phyloP scores from a whole-genome alignment of 2,888 invertebrate genomes.

The Athetis lepigone region DNA sequence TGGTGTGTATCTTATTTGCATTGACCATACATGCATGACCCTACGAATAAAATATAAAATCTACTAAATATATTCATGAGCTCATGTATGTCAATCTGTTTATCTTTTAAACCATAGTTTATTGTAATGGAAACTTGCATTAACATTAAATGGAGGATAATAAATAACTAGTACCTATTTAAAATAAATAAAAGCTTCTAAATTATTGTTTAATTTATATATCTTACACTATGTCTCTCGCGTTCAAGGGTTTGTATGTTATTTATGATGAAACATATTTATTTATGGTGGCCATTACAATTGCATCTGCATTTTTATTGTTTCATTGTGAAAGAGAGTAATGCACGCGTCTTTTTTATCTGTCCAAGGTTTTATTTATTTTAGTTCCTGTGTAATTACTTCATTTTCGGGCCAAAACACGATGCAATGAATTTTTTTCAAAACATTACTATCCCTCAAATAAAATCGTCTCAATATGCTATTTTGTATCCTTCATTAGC shows the following conservation, averaged over 20 bases:
- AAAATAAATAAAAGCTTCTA: slow-evolving; percentile 49
- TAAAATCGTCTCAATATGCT: too few relatives aligned
- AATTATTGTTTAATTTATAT: slow-evolving; percentile 56
- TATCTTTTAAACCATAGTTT: slow-evolving; percentile 47
- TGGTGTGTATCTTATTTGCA: slow-evolving; percentile 27
- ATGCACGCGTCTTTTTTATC: slow-evolving; percentile 44
- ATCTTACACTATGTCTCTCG: slow-evolving; percentile 55
- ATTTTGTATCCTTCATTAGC: too few relatives aligned
- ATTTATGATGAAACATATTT: slow-evolving; percentile 65
- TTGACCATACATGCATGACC: not conserved
- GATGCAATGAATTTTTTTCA: too few relatives aligned
- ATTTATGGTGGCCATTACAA: slow-evolving; percentile 65
- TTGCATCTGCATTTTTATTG: slow-evolving; percentile 59
- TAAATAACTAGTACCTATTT: slow-evolving; percentile 50
- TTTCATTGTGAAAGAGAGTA: slow-evolving; percentile 53
- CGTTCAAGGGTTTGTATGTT: slow-evolving; percentile 45
- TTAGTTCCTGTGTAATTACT: slow-evolving; percentile 38
- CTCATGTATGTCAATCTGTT: slow-evolving; percentile 28
- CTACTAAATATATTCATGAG: slow-evolving; percentile 29
- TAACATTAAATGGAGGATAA: slow-evolving; percentile 36
- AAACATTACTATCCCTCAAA: too few relatives aligned
- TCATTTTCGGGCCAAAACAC: slow-evolving; percentile 24
- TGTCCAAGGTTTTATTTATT: slow-evolving; percentile 42
- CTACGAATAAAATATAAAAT: slow-evolving; percentile 28
- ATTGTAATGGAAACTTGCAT: slow-evolving; percentile 43